These are phyloP conservation scores for Trachelus tabidus DNA, from an alignment of 2,888 invertebrate species.

Conservation along the genomic window DNA sequence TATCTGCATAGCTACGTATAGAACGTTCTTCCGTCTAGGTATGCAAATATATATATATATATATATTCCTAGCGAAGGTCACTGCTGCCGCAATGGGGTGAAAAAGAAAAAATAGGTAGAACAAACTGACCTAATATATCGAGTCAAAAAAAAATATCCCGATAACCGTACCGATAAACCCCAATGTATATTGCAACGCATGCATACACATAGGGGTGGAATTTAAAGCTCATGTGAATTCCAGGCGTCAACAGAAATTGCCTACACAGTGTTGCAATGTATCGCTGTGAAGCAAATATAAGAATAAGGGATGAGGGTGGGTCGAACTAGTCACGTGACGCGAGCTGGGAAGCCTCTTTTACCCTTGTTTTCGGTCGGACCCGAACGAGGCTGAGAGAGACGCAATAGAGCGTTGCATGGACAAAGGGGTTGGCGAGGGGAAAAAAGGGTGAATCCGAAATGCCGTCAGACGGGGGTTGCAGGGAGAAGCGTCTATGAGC, in stretches of 20 bases:
- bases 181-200: background rate
- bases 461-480: constrained; percentile 17
- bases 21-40: background rate
- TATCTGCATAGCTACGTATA: background rate
- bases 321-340: background rate
- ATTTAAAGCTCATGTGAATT: background rate
- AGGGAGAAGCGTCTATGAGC: constrained; percentile 8
- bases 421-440: background rate
- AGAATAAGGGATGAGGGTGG: background rate
- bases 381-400: constrained; percentile 12
- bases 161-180: background rate
- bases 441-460: background rate
- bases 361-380: background rate
- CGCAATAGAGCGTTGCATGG: background rate
- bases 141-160: background rate
- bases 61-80: background rate
- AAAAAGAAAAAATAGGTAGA: background rate
- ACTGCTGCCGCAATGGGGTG: background rate
- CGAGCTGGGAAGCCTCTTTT: constrained; percentile 26
- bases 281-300: background rate
- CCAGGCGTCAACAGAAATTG: background rate
- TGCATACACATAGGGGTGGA: background rate
- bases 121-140: background rate
- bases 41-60: too few species aligned
- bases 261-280: background rate